These are phyloP conservation scores for Lophura nycthemera DNA, from an alignment of 2,113 vertebrate genomes.

Conservation along the genomic window DNA sequence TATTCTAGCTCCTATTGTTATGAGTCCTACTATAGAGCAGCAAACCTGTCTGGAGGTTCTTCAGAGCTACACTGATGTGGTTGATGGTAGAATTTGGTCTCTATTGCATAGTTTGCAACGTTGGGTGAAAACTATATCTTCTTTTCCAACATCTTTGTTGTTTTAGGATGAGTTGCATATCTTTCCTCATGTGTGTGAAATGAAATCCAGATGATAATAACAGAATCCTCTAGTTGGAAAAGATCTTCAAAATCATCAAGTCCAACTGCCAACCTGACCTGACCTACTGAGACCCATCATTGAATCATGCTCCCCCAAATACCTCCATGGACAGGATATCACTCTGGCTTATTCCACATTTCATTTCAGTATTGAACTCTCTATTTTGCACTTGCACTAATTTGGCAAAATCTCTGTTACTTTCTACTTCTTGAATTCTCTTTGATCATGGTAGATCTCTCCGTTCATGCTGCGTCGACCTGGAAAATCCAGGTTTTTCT, in stretches of 20 bases:
- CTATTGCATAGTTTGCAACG: background rate
- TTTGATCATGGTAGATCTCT: background rate
- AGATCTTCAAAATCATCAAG: background rate
- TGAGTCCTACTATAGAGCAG: background rate
- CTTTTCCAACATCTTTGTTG: background rate
- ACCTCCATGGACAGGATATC: background rate
- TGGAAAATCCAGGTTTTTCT: background rate
- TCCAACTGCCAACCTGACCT: background rate
- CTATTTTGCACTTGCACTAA: background rate
- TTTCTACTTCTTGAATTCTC: background rate
- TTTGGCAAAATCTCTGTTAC: background rate
- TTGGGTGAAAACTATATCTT: background rate
- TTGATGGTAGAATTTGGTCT: background rate
- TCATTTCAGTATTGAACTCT: background rate
- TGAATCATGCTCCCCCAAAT: background rate
- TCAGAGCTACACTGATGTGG: background rate
- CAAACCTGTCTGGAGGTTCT: background rate
- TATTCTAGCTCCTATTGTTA: background rate
- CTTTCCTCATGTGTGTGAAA: background rate
- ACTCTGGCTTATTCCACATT: background rate
- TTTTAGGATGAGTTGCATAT: background rate
- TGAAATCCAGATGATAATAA: background rate
- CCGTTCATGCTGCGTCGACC: background rate
- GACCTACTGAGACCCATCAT: background rate
- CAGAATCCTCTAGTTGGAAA: background rate